Percentiles rank a stretch among this genome's conserved stretches.
These are phyloP conservation scores for Solenopsis fugax DNA, from an alignment of 1,140 invertebrate species.

Conservation along the genomic window DNA sequence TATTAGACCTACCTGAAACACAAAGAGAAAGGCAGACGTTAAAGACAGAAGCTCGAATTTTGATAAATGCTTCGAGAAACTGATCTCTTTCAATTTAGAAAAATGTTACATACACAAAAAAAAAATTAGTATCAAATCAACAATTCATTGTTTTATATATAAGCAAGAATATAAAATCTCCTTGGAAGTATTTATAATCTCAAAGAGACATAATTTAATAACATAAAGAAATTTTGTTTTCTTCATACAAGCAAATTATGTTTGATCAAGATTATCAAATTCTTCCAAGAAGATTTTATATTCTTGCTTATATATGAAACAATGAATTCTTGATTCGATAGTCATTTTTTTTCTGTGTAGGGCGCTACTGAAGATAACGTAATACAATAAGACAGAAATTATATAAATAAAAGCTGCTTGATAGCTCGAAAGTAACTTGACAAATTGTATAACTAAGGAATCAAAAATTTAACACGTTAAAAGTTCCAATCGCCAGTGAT, in stretches of 20 bases:
- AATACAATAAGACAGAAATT: not conserved
- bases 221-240: too few species aligned
- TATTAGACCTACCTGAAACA: conserved; percentile 85
- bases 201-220: too few species aligned
- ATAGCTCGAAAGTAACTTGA: not conserved
- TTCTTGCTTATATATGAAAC: too few species aligned
- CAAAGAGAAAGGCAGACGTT: conserved; percentile 46
- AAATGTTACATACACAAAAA: not conserved
- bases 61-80: not conserved
- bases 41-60: not conserved
- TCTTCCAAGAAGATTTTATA: too few species aligned
- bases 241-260: too few species aligned
- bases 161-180: too few species aligned
- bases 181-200: too few species aligned
- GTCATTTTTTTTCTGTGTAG: too few species aligned
- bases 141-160: too few species aligned
- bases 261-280: too few species aligned
- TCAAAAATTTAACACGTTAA: not conserved
- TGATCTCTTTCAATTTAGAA: not conserved
- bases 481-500: not conserved
- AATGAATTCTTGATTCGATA: too few species aligned
- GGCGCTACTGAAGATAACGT: not conserved
- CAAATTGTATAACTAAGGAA: not conserved
- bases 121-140: too few species aligned
- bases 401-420: not conserved